Base-by-base conservation (phyloP, 2,797 vertebrate genomes). In the Acanthurus tractus region DNA sequence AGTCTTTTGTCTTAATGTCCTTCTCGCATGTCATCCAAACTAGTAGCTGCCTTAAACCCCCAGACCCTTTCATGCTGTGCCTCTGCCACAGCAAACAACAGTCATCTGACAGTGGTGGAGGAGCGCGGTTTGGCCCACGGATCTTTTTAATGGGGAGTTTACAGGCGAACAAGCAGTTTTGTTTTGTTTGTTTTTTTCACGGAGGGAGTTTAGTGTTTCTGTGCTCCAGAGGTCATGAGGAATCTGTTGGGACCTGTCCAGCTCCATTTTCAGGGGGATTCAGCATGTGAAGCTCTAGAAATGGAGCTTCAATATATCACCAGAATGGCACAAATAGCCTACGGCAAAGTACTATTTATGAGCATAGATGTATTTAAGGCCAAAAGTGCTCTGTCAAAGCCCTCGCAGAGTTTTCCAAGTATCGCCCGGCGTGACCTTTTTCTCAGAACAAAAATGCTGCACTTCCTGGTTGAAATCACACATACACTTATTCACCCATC, bases 1-100 rank as follows among this genome's bases (percentile, higher is more conserved):
- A 65, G 77, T 50, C 74, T 82, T 87, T 87, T 88, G 86, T 85
- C 76, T 66, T 78, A 76, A 78, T 67, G 82, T 82, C 62, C 79
- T 65, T 88, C 86, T 89, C 64, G 12, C 70, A 78, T 86, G 76
- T 86, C 86, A 58, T 86, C 69, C 84, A 91, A 89, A 91, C 48
- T 84, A 90, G 89, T 89, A 89, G 90, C 82, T 90, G 85, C 81
- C 74, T 78, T 89, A 86, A 92, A 90, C 86, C 88, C 89, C 78
- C 66, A 78, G 87, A 91, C 84, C 78, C 78, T 81, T 77, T 85
- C 84, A 85, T 68, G 81, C 75, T 20, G 68, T 12, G 76, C 69
- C 68, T 83, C 74, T 77, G 83, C 81, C 83, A 84, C 66, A 53
- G 55, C 85, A 91, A 88, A 91, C 88, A 86, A 67, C 81, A 54